A percentile compares a stretch with the other conserved stretches of the same genome.
These are phyloP conservation scores for Platalea minor DNA, from an alignment of 2,797 vertebrate species.

Conservation along the genomic window DNA sequence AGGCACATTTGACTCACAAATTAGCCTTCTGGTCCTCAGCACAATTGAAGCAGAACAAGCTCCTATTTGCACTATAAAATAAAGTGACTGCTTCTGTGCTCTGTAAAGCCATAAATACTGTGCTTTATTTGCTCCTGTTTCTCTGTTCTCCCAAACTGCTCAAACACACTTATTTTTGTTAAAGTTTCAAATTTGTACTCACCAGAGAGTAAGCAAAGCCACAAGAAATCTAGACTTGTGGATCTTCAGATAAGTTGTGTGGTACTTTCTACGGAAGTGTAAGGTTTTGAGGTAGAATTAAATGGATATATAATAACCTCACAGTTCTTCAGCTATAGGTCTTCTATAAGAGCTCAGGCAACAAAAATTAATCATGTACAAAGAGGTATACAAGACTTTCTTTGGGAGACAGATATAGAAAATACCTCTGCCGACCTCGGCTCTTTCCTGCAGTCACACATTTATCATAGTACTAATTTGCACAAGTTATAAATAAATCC, in stretches of 20 bases:
- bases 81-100: neutral
- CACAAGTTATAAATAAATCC: slow-evolving; percentile 8
- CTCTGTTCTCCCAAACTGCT: neutral
- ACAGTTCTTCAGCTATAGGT: neutral
- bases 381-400: neutral
- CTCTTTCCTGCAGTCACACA: neutral
- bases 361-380: neutral
- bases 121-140: neutral
- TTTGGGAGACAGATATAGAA: neutral
- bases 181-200: neutral
- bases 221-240: neutral
- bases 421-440: neutral
- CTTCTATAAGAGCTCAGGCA: neutral
- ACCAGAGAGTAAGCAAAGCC: neutral
- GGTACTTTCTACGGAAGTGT: neutral
- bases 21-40: neutral
- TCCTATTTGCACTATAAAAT: neutral
- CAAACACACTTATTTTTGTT: neutral
- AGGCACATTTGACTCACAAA: neutral
- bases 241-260: neutral
- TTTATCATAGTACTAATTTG: neutral
- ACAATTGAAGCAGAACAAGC: neutral
- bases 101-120: neutral
- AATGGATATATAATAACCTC: neutral
- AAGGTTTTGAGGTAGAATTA: neutral